phyloP scores from a whole-genome alignment of 2,888 invertebrate genomes.

The Macroteleia sp. region DNA sequence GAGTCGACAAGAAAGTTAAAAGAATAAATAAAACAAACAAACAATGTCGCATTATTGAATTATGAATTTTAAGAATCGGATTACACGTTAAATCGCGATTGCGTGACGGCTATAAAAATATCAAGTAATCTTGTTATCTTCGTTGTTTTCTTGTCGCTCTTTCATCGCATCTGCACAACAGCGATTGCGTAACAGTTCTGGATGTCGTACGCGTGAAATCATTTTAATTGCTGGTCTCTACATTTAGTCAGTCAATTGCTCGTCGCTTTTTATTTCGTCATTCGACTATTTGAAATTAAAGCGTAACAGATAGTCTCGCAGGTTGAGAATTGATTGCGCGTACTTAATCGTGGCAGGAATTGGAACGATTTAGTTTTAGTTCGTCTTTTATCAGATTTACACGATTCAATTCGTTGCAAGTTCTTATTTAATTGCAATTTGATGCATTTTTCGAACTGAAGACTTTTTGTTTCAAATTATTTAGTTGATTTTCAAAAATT shows the following conservation, averaged over 20 bases:
- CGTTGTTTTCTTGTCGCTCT: constrained; percentile 19
- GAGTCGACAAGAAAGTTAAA: no score
- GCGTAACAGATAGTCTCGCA: constrained; percentile 12
- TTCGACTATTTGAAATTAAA: constrained; percentile 1
- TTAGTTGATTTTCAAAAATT: no score
- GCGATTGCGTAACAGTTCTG: constrained; percentile 10
- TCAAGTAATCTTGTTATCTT: constrained; percentile 22
- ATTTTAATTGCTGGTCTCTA: constrained; percentile 9
- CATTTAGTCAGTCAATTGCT: constrained; percentile 5
- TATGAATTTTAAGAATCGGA: constrained; percentile 18
- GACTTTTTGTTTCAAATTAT: no score
- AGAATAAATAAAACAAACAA: no score
- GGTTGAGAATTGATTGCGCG: constrained; percentile 13
- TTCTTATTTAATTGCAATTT: neutral
- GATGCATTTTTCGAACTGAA: no score
- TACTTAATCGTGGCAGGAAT: constrained; percentile 19
- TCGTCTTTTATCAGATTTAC: constrained; percentile 18
- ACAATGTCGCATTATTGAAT: constrained; percentile 22
- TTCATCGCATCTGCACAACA: constrained; percentile 7
- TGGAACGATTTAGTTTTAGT: constrained; percentile 4
- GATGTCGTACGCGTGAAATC: constrained; percentile 9
- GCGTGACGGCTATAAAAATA: constrained; percentile 14
- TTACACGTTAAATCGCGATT: constrained; percentile 12
- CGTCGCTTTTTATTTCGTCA: constrained; percentile 8
- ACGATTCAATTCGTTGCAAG: constrained; percentile 6